Conservation (phyloP, 1,140 invertebrate genomes). For the Galendromus occidentalis region DNA sequence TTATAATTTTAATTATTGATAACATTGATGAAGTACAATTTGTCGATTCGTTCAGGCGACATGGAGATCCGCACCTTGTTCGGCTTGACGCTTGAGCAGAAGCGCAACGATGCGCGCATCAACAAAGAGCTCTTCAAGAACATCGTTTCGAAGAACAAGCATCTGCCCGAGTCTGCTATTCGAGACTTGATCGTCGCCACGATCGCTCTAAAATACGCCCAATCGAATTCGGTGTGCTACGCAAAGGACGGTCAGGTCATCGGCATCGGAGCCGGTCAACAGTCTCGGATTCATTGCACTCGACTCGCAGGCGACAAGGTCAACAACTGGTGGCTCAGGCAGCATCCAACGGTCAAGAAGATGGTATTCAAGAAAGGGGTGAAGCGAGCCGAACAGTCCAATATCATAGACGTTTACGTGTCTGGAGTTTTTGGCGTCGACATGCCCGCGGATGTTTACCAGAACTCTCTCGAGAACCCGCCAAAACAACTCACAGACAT, state of each 20-base stretch:
- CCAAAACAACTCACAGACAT: constrained; percentile 42
- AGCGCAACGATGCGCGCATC: constrained; percentile 70
- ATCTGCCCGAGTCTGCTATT: constrained; percentile 48
- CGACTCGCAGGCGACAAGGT: constrained; percentile 88
- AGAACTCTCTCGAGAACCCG: constrained; percentile 47
- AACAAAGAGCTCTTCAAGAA: constrained; percentile 55
- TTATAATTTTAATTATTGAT: too few relatives aligned
- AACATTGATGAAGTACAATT: too few relatives aligned
- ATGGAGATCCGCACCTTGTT: constrained; percentile 72
- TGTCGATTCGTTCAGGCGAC: constrained; percentile 26
- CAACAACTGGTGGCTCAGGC: constrained; percentile 93
- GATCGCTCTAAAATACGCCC: constrained; percentile 90
- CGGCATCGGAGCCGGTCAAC: constrained; percentile 91
- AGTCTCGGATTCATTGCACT: constrained; percentile 92
- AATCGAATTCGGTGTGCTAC: constrained; percentile 90
- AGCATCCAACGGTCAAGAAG: constrained; percentile 61
- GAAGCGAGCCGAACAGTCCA: constrained; percentile 77
- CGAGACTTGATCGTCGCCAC: constrained; percentile 85
- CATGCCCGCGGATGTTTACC: constrained; percentile 44
- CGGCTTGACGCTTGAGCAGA: constrained; percentile 76
- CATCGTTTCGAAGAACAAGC: constrained; percentile 50
- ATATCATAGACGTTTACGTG: constrained; percentile 89
- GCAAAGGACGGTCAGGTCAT: constrained; percentile 76
- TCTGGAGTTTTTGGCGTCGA: constrained; percentile 65
- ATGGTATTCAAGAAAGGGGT: constrained; percentile 76